Evolutionary conservation across 2,797 vertebrate species (phyloP), one percentile per base, ranked within the genome.

Genomic region (Micropoecilia bifurca): DNA sequence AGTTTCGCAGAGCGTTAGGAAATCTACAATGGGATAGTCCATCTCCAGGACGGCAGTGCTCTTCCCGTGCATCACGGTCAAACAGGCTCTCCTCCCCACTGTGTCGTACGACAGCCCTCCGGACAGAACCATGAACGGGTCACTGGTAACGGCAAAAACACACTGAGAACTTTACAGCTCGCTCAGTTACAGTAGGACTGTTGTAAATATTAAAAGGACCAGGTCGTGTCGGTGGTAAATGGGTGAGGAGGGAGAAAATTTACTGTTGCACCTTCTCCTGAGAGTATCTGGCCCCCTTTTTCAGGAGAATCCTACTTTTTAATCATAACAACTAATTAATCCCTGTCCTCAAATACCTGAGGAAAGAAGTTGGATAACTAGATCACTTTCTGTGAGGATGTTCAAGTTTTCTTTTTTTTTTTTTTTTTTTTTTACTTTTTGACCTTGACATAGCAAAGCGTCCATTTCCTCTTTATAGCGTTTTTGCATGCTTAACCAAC

Each of bases 31-130:
- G 30, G 97, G 97, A 90, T 97, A 98, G 96, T 99, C 98, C 99
- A 99, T 99, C 96, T 99, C 99, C 88, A 99, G 95, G 79, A 99
- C 98, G 57, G 98, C 94, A 25, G 98, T 99, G 93, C 97, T 99
- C 88, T 99, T 99, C 8, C 99, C 99, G 28, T 99, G 99, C 98
- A 99, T 99, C 87, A 99, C 98, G n/a, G 99, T 99, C 94, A 99
- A 95, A 92, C 99, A 99, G 74, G 98, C 97, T 94, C 99, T 96
- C 91, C 97, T 97, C 88, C 99, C 98, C 84, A 98, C 97, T 18
- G 97, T 99, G 78, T 99, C 99, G 72, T 99, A 99, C 2, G 98
- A 99, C 89, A 99, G 94, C 59, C 99, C 99, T 88, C 99, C 99
- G 47, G 97, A 99, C 84, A 99, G 96, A 83, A 99, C 96, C 94